Percentiles rank a stretch among this genome's conserved stretches.
Conservation (phyloP, 2,888 invertebrate genomes). For the Craniophora ligustri region DNA sequence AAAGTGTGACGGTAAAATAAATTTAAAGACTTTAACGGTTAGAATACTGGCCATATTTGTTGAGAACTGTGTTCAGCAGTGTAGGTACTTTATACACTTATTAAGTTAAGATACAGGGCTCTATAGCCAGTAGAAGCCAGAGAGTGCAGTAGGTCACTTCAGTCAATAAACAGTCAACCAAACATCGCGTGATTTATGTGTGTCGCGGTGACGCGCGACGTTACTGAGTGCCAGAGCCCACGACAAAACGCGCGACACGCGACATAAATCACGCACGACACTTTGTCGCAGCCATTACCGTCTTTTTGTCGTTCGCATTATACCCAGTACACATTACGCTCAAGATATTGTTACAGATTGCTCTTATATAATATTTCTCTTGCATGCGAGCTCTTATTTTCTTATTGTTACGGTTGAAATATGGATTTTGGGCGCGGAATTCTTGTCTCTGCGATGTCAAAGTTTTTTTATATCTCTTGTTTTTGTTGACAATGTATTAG, state of each 20-base stretch:
- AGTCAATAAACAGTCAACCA: constrained; percentile 24
- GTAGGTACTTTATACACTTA: no score
- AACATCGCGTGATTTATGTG: constrained; percentile 29
- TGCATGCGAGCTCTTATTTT: constrained; percentile 43
- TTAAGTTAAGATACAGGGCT: no score
- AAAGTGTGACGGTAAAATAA: no score
- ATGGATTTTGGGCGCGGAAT: constrained; percentile 37
- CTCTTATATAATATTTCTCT: constrained; percentile 60
- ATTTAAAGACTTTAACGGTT: not conserved
- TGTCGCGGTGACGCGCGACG: constrained; percentile 32
- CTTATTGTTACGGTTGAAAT: constrained; percentile 46
- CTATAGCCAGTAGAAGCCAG: no score
- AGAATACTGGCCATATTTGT: not conserved
- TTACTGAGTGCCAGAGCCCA: constrained; percentile 33
- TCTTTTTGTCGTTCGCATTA: constrained; percentile 66
- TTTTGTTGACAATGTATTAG: not conserved
- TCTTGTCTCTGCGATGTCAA: constrained; percentile 20
- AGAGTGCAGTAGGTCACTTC: constrained; percentile 37
- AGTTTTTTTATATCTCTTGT: constrained; percentile 5
- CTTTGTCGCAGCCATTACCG: constrained; percentile 67
- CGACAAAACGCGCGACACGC: constrained; percentile 46
- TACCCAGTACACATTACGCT: constrained; percentile 58
- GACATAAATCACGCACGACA: constrained; percentile 57
- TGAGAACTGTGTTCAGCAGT: not conserved
- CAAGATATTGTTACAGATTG: constrained; percentile 69